Percentiles rank a stretch among this genome's conserved stretches.
These are phyloP conservation scores for Mormyrops boulengeri DNA, from an alignment of 2,797 vertebrate genomes.

Conservation along the genomic window DNA sequence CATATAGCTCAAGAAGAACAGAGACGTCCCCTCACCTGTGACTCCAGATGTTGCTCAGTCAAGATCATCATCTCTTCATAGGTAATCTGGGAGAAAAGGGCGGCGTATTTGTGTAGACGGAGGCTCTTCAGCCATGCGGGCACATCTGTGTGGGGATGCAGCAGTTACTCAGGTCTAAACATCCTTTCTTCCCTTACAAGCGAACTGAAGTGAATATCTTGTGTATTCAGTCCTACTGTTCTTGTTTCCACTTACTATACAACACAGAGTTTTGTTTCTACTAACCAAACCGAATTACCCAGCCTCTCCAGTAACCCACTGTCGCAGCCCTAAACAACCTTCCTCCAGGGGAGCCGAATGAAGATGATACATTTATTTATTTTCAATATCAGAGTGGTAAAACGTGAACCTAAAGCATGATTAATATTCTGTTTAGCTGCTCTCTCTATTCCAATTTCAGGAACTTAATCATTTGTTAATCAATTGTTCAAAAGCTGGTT, in stretches of 20 bases:
- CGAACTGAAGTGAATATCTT: neutral
- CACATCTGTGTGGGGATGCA: constrained; percentile 64
- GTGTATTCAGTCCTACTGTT: neutral
- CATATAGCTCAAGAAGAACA: neutral
- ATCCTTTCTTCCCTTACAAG: neutral
- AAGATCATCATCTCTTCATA: constrained; percentile 98
- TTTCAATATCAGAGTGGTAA: neutral
- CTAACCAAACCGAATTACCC: neutral
- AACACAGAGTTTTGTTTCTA: neutral
- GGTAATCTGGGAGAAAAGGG: constrained; percentile 90
- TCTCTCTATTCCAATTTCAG: neutral
- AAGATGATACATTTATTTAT: neutral
- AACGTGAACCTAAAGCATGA: neutral
- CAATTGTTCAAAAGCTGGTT: neutral
- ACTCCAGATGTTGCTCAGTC: constrained; percentile 89
- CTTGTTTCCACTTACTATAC: neutral
- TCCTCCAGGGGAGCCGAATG: neutral
- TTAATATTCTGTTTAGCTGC: neutral
- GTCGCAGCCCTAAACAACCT: neutral
- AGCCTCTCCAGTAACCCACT: neutral
- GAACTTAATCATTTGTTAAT: neutral
- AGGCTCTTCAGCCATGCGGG: constrained; percentile 93
- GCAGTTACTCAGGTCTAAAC: neutral
- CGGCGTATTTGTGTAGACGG: constrained; percentile 90
- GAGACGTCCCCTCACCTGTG: constrained; percentile 66